phyloP scores from a whole-genome alignment of 92 coral and sea anemone genomes.

The Parazoanthus swiftii region DNA sequence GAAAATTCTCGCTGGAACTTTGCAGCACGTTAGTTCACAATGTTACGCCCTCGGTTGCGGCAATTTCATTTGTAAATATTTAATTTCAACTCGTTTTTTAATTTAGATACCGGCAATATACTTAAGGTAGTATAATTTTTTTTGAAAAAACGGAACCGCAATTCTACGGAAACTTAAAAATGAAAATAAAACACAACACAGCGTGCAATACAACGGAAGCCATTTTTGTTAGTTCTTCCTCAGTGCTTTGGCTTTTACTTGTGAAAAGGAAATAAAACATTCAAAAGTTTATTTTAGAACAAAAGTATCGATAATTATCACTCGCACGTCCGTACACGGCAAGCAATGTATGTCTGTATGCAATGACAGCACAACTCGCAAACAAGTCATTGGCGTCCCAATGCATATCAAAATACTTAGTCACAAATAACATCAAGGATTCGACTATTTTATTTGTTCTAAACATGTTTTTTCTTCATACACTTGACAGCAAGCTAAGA shows the following conservation, averaged over 20 bases:
- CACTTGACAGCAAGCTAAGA: not conserved
- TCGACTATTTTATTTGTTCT: not conserved
- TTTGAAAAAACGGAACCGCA: not conserved
- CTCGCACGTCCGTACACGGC: not conserved
- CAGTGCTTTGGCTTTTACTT: not conserved
- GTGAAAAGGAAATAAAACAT: not conserved
- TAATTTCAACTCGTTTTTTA: not conserved
- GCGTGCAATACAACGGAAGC: not conserved
- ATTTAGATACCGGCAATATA: not conserved
- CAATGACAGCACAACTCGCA: not conserved
- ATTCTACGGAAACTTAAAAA: not conserved
- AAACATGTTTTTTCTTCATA: not conserved
- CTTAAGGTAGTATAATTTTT: not conserved
- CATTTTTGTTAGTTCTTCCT: not conserved
- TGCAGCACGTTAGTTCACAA: not conserved
- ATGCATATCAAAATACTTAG: too few species aligned
- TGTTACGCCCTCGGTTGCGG: not conserved
- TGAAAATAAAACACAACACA: not conserved
- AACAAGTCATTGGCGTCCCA: too few species aligned
- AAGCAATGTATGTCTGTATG: not conserved
- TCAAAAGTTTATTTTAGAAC: not conserved
- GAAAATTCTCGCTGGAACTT: not conserved
- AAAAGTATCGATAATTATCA: not conserved
- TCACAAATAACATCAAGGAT: not conserved
- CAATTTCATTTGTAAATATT: not conserved